phyloP scores from a whole-genome alignment of 2,797 vertebrate species.

The Spondyliosoma cantharus region DNA sequence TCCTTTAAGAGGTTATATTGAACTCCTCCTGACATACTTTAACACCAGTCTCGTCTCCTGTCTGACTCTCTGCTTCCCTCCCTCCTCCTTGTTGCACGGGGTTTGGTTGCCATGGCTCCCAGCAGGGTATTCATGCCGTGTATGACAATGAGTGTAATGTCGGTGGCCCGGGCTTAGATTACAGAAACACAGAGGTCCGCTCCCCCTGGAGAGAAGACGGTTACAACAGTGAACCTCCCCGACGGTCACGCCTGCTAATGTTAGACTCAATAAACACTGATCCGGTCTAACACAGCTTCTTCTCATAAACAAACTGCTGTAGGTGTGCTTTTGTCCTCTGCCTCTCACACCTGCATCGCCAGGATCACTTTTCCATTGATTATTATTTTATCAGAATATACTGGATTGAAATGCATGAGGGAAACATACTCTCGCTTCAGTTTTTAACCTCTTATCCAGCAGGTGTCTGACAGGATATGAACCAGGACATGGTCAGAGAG shows the following conservation, averaged over 20 bases:
- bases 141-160: constrained; percentile 85
- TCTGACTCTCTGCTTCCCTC: constrained; percentile 40
- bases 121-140: constrained; percentile 76
- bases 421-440: constrained; percentile 13
- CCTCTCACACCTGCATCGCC: constrained; percentile 2
- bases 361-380: background rate
- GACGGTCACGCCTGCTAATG: constrained; percentile 75
- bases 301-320: constrained; percentile 45
- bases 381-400: background rate
- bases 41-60: constrained; percentile 31
- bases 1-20: constrained; percentile 17
- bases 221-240: constrained; percentile 60
- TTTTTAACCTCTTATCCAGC: constrained; percentile 35
- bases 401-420: background rate
- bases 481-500: constrained; percentile 23
- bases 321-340: constrained; percentile 20
- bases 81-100: constrained; percentile 50
- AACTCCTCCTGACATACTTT: constrained; percentile 10
- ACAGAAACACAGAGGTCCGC: constrained; percentile 77
- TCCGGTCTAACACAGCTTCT: constrained; percentile 42
- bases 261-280: constrained; percentile 71
- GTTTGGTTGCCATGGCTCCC: constrained; percentile 79
- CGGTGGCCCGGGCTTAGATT: constrained; percentile 76
- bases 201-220: constrained; percentile 72
- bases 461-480: constrained; percentile 62